Conservation (phyloP, 1,140 invertebrate genomes). For the Drosophila erecta region DNA sequence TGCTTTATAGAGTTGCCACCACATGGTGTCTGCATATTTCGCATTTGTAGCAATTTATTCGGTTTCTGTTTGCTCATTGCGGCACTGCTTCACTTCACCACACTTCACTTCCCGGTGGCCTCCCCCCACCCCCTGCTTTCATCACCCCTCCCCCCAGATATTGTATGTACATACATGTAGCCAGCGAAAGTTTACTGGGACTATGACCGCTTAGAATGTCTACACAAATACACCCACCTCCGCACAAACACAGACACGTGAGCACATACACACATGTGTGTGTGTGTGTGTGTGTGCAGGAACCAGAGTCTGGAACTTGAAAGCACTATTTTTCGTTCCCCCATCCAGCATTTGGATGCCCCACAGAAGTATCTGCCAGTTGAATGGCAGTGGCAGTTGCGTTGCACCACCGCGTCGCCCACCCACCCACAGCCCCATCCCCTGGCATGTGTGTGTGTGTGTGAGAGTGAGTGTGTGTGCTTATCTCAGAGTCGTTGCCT, state of each 20-base stretch:
- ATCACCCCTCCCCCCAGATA: constrained; percentile 12
- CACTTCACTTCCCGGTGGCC: constrained; percentile 4
- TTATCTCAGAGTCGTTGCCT: constrained; percentile 81
- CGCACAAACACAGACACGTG: constrained; percentile 36
- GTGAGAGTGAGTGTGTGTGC: constrained; percentile 45
- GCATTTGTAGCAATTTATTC: constrained; percentile 45
- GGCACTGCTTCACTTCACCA: constrained; percentile 22
- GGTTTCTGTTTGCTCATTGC: constrained; percentile 42
- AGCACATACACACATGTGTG: not conserved
- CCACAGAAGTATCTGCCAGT: constrained; percentile 71
- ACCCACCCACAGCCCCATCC: constrained; percentile 1
- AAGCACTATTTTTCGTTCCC: constrained; percentile 58
- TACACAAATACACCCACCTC: constrained; percentile 60
- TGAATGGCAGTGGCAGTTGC: constrained; percentile 63
- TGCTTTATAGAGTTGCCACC: constrained; percentile 36
- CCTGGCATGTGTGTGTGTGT: constrained; percentile 15
- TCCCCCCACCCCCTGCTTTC: not conserved
- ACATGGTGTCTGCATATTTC: constrained; percentile 35
- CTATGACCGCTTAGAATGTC: constrained; percentile 84
- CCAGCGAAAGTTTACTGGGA: constrained; percentile 82
- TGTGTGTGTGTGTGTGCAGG: constrained; percentile 25
- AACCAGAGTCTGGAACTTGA: constrained; percentile 76
- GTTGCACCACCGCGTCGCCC: constrained; percentile 11
- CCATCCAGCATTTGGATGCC: constrained; percentile 55
- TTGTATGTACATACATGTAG: constrained; percentile 42